Evolutionary conservation across 2,113 vertebrate genomes (phyloP), one percentile per base, ranked within the genome.

Genomic region (Pungitius pungitius): DNA sequence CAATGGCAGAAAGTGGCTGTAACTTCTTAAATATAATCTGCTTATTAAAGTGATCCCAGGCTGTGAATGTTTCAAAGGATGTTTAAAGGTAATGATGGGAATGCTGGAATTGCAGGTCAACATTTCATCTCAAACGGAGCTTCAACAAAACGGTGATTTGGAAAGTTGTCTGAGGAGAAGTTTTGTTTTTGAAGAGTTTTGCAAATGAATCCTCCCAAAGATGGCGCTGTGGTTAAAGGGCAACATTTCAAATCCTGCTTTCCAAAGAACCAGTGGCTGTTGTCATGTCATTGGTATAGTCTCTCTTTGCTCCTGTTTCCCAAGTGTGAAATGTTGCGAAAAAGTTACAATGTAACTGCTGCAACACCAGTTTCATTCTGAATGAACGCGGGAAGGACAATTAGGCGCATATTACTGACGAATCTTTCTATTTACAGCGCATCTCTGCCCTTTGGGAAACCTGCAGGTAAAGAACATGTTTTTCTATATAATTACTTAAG

Each of bases 41-140:
- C 24, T 40, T 39, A 1, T 67, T 40, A 20, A 26, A 22, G 12
- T 51, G 1, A 4, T 35, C 6, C 26, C 47, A 12, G 9, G 45
- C 35, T 39, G 1, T 30, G 54, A 45, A 57, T 3, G 1, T 13
- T 9, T 10, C 11, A 66, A 7, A 20, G 20, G 22, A 12, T 35
- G 59, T 30, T 58, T 52, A 37, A 8, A 27, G 35, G 64, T 70
- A 54, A 75, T 70, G 59, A 37, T 12, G 35, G 71, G 49, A 57
- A 27, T 4, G 60, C 10, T 8, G 1, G 8, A 2, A 67, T 40
- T n/a, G 33, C 47, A 81, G 33, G 54, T 58, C 54, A 75, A 58
- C 39, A 26, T 24, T 5, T 26, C 0, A 20, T 37, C 27, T 47
- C 11, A 11, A 35, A 24, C 15, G 17, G 20, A 40, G 45, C 30